These are phyloP conservation scores for Ctenopoma multispine DNA, from an alignment of 2,797 vertebrate genomes.

Conservation along the genomic window DNA sequence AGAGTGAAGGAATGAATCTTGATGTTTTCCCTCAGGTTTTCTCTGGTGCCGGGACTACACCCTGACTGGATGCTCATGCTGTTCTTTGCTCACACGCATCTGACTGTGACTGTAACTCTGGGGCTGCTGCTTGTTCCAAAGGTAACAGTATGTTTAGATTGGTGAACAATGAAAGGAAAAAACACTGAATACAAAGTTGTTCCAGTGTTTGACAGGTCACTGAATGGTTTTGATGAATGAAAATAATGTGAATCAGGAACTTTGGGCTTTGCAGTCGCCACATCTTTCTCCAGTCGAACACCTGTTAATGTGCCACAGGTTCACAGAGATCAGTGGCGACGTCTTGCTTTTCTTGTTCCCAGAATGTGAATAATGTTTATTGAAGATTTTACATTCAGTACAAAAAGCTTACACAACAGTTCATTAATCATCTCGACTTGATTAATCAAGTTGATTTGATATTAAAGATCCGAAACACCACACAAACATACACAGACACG, in stretches of 20 bases:
- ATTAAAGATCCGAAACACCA: slow-evolving; percentile 20
- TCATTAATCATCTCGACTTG: slow-evolving; percentile 57
- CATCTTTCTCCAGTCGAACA: too few species aligned
- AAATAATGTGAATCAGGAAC: too few species aligned
- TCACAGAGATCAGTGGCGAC: neutral
- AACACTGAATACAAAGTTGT: too few species aligned
- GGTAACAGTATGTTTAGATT: slow-evolving; percentile 79
- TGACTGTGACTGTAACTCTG: slow-evolving; percentile 96
- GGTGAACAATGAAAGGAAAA: too few species aligned
- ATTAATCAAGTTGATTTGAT: slow-evolving; percentile 45
- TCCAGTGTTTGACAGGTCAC: too few species aligned
- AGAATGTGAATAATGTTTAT: neutral
- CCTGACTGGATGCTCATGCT: slow-evolving; percentile 98
- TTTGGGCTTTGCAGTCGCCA: too few species aligned
- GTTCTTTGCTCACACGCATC: slow-evolving; percentile 95
- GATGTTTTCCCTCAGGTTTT: slow-evolving; percentile 86
- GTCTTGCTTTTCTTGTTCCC: neutral
- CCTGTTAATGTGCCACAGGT: neutral
- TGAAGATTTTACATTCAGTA: neutral
- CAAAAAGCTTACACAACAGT: slow-evolving; percentile 4
- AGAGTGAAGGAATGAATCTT: slow-evolving; percentile 3
- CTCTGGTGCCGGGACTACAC: slow-evolving; percentile 91
- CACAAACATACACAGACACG: slow-evolving; percentile 16
- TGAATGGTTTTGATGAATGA: too few species aligned
- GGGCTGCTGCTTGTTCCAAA: slow-evolving; percentile 95